Conservation (phyloP, 2,797 vertebrate species). For the Masticophis lateralis region DNA sequence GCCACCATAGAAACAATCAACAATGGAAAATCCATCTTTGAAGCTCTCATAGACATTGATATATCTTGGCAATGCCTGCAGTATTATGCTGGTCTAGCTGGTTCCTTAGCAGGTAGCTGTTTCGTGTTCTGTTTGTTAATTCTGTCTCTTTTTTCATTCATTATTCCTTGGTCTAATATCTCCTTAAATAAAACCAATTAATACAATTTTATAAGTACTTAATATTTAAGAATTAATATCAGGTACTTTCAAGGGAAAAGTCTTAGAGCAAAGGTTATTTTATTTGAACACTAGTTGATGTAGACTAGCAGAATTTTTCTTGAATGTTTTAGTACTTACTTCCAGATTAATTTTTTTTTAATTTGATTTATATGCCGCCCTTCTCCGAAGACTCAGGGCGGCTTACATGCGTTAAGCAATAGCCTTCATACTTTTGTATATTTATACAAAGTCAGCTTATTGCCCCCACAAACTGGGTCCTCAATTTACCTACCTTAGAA, state of each 20-base stretch:
- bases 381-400: too few relatives aligned
- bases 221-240: neutral
- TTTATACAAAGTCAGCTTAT: too few relatives aligned
- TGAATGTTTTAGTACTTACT: neutral
- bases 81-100: constrained; percentile 90
- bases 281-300: neutral
- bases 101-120: constrained; percentile 82
- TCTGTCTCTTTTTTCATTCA: neutral
- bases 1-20: constrained; percentile 86
- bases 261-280: neutral
- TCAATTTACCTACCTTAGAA: too few relatives aligned
- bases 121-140: neutral
- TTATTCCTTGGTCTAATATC: neutral
- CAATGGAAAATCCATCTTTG: constrained; percentile 93
- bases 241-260: neutral
- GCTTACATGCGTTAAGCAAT: too few relatives aligned
- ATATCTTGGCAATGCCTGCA: constrained; percentile 86
- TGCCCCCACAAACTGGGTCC: too few relatives aligned
- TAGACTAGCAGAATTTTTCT: neutral
- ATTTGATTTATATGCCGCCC: too few relatives aligned
- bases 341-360: neutral
- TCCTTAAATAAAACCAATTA: neutral
- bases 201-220: neutral
- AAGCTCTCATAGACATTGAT: constrained; percentile 87
- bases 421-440: too few relatives aligned